phyloP scores from a whole-genome alignment of 2,113 vertebrate genomes.

The Crotalus horridus region DNA sequence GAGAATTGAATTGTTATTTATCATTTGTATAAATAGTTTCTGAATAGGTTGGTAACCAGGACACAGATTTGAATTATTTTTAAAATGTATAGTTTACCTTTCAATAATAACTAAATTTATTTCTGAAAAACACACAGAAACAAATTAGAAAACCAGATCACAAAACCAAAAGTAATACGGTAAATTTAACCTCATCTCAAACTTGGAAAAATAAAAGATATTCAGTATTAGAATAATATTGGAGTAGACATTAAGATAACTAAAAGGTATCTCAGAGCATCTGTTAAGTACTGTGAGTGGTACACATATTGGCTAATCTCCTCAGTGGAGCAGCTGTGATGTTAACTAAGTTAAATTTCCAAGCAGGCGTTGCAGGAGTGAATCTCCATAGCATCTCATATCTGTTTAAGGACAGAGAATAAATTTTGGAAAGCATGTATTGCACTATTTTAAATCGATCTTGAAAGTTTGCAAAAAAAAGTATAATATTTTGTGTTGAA shows the following conservation, averaged over 20 bases:
- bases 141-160: neutral
- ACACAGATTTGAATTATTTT: neutral
- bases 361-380: neutral
- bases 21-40: neutral
- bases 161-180: neutral
- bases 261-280: neutral
- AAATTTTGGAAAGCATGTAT: neutral
- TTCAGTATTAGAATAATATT: neutral
- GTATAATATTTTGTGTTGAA: neutral
- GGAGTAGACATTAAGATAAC: neutral
- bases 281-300: neutral
- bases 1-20: neutral
- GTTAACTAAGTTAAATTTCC: neutral
- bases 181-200: neutral
- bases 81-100: neutral
- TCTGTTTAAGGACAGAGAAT: neutral
- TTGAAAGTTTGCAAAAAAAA: constrained; percentile 4
- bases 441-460: neutral
- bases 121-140: neutral
- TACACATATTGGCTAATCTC: neutral
- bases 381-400: neutral
- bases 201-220: neutral
- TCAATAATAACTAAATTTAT: neutral
- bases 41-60: neutral
- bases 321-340: neutral